A percentile compares a stretch with the other conserved stretches of the same genome.
Evolutionary conservation across 2,797 vertebrate species (phyloP).

Genomic region (Hyperoplus immaculatus): DNA sequence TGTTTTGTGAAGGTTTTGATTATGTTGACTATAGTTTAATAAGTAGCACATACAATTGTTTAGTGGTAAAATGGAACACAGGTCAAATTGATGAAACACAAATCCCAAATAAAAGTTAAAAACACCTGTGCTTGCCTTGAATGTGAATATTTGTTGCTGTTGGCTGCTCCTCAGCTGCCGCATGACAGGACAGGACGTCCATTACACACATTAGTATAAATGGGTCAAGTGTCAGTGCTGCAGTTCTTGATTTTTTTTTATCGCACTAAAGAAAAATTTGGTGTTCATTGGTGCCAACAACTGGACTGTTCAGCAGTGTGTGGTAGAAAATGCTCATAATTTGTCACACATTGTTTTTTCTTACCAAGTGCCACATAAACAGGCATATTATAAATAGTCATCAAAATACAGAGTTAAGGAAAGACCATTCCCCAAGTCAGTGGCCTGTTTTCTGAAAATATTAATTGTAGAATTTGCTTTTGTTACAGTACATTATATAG

Average conservation of each 20-base stretch:
- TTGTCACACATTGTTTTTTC: background rate
- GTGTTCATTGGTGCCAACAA: background rate
- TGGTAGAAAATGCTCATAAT: background rate
- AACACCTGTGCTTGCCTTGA: background rate
- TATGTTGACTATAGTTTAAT: background rate
- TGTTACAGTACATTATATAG: background rate
- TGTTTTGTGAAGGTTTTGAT: background rate
- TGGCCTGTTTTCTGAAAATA: background rate
- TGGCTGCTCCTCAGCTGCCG: background rate
- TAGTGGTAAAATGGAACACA: background rate
- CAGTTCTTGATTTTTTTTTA: background rate
- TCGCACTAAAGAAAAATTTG: background rate
- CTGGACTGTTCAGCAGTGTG: background rate
- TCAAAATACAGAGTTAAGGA: background rate
- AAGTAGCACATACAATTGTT: background rate
- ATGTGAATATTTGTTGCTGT: background rate
- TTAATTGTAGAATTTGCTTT: background rate
- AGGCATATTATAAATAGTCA: background rate
- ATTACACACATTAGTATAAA: background rate
- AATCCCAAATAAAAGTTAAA: background rate
- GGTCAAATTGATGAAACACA: background rate
- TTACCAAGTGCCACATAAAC: background rate
- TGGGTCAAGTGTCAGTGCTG: background rate
- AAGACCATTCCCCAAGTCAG: background rate
- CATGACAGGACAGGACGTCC: background rate